phyloP scores from a whole-genome alignment of 2,888 invertebrate species.

The Aelia acuminata region DNA sequence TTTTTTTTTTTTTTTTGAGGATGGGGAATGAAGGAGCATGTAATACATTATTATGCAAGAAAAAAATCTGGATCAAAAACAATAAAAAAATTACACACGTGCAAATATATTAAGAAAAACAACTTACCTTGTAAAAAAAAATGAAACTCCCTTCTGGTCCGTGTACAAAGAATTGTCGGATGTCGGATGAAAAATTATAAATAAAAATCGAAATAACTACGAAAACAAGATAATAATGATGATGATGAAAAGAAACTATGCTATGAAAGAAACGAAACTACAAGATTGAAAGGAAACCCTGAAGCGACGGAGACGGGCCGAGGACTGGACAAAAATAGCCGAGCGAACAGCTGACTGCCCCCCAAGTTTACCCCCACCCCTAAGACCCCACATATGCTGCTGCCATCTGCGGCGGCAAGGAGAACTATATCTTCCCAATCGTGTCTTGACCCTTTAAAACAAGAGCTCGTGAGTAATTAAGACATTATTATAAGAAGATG shows the following conservation, averaged over 20 bases:
- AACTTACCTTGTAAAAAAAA: neutral
- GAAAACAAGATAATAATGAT: neutral
- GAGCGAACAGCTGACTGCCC: neutral
- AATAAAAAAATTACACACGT: no score
- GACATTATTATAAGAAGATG: no score
- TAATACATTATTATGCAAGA: no score
- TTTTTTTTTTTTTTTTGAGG: no score
- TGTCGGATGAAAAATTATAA: neutral
- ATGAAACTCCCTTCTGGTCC: neutral
- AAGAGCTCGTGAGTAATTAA: no score
- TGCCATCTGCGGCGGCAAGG: neutral
- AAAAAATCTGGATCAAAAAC: no score
- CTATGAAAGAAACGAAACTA: neutral
- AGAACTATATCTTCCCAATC: neutral
- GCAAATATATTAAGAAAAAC: neutral
- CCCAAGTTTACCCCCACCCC: neutral
- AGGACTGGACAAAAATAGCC: slow-evolving; percentile 13
- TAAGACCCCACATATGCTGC: neutral
- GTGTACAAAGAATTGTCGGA: neutral
- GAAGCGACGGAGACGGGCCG: neutral
- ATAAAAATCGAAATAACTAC: neutral
- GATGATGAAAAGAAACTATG: no score
- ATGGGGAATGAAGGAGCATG: no score
- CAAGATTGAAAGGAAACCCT: no score
- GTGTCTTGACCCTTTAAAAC: neutral